Evolutionary conservation across 2,888 invertebrate genomes (phyloP).

Genomic region (Phengaris alcon): DNA sequence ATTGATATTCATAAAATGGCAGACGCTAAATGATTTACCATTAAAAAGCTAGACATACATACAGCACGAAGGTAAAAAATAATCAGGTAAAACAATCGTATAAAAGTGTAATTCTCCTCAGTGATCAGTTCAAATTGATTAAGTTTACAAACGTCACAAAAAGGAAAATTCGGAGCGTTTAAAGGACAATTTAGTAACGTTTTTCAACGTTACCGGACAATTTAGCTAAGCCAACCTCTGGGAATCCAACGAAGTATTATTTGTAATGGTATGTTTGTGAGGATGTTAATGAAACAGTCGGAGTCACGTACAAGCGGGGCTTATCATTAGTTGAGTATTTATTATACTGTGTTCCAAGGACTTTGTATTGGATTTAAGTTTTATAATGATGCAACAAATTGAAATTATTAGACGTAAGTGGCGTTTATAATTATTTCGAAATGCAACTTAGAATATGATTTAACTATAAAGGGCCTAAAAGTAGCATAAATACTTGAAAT

Average conservation of each 20-base stretch:
- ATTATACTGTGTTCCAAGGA: not conserved
- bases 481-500: no score
- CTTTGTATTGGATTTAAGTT: conserved; percentile 4
- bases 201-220: conserved; percentile 17
- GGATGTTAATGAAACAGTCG: conserved; percentile 25
- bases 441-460: no score
- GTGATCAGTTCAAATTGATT: not conserved
- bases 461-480: no score
- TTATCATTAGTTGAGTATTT: conserved; percentile 13
- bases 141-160: not conserved
- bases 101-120: no score
- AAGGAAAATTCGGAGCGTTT: not conserved
- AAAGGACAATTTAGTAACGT: not conserved
- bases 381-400: not conserved
- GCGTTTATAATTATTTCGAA: no score
- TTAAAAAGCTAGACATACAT: no score
- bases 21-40: no score
- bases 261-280: conserved; percentile 5
- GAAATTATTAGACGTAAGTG: no score
- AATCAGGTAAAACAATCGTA: no score
- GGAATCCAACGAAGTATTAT: conserved; percentile 19
- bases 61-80: no score
- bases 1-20: no score
- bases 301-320: conserved; percentile 15
- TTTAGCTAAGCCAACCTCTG: conserved; percentile 24